A percentile compares a stretch with the other conserved stretches of the same genome.
These are phyloP conservation scores for Urosaurus nigricauda DNA, from an alignment of 2,797 vertebrate species.

Conservation along the genomic window DNA sequence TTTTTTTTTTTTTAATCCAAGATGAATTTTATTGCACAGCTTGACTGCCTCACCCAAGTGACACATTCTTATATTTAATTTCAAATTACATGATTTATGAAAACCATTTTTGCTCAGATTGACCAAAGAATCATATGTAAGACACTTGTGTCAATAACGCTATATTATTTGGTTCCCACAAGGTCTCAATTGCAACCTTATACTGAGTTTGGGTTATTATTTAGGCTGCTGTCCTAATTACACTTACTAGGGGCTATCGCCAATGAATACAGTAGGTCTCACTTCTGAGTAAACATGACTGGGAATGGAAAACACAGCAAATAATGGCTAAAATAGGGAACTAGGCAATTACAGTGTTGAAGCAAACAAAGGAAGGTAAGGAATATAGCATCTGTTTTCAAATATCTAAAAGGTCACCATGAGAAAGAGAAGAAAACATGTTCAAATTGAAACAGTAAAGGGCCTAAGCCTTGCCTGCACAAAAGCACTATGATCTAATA, in stretches of 20 bases:
- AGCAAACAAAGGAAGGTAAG: neutral
- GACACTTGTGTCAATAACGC: neutral
- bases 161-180: neutral
- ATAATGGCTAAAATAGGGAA: neutral
- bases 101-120: neutral
- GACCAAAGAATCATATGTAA: neutral
- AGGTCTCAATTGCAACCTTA: neutral
- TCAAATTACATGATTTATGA: constrained; percentile 3
- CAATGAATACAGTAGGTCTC: neutral
- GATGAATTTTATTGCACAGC: constrained; percentile 15
- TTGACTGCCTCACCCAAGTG: neutral
- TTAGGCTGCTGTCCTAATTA: neutral
- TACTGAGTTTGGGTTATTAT: neutral
- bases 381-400: neutral
- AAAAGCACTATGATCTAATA: neutral
- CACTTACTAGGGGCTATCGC: neutral
- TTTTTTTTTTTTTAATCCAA: neutral
- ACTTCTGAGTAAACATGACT: neutral
- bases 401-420: neutral
- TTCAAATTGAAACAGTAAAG: neutral
- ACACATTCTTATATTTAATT: neutral
- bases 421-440: neutral
- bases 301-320: neutral
- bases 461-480: neutral
- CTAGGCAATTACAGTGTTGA: too few species aligned